Conservation (phyloP, 2,797 vertebrate genomes). For the Ptychadena robeensis region DNA sequence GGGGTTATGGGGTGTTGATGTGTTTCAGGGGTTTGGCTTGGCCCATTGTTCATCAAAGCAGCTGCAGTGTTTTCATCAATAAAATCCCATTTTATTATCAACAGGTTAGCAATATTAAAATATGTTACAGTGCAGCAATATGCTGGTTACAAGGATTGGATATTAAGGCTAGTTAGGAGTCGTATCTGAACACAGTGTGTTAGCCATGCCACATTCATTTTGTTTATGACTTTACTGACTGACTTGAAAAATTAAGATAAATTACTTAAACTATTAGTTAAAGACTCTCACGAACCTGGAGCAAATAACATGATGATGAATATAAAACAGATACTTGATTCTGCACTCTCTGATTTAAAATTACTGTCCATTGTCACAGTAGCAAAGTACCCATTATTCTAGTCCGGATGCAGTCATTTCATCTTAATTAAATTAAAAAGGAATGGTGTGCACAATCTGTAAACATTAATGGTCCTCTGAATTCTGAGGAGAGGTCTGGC, state of each 20-base stretch:
- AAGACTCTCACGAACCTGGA: background rate
- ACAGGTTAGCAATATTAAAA: constrained; percentile 11
- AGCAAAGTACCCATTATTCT: constrained; percentile 15
- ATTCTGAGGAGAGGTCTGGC: constrained; percentile 7
- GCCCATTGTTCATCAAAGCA: too few species aligned
- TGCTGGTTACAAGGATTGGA: background rate
- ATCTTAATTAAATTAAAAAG: constrained; percentile 32
- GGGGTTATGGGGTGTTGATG: too few species aligned
- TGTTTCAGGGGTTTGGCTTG: too few species aligned
- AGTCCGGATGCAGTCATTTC: background rate
- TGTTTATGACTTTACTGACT: background rate
- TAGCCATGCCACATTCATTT: constrained; percentile 36
- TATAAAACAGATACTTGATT: background rate
- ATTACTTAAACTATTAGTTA: constrained; percentile 18
- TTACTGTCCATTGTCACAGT: background rate
- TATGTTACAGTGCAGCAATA: background rate
- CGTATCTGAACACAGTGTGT: background rate
- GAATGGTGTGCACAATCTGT: constrained; percentile 48
- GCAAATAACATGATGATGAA: background rate
- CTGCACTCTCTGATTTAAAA: background rate
- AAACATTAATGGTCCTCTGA: constrained; percentile 43
- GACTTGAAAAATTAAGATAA: constrained; percentile 17
- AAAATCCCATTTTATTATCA: constrained; percentile 8
- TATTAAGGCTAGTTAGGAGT: constrained; percentile 13
- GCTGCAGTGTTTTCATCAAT: background rate